phyloP scores from a whole-genome alignment of 2,113 vertebrate species.

The Ondatra zibethicus region DNA sequence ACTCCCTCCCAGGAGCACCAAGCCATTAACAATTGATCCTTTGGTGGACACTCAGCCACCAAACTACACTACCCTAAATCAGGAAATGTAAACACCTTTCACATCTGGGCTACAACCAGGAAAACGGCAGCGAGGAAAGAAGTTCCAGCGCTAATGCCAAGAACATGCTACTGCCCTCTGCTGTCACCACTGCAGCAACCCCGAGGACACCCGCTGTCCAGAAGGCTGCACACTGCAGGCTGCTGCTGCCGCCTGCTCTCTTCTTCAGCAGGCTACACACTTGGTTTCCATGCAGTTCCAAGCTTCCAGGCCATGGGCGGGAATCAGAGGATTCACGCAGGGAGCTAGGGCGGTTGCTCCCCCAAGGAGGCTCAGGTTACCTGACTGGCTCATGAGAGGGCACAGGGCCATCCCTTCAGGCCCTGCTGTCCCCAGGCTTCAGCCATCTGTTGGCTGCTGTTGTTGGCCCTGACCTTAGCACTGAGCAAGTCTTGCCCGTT shows the following conservation, averaged over 20 bases:
- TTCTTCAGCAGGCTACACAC: not conserved
- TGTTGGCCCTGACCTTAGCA: constrained; percentile 8
- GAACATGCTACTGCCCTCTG: not conserved
- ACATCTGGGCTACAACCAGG: not conserved
- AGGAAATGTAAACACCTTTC: not conserved
- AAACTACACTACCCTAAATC: not conserved
- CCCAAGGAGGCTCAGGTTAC: not conserved
- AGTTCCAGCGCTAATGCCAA: not conserved
- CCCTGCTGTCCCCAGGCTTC: not conserved
- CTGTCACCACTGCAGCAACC: not conserved
- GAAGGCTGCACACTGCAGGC: accelerated
- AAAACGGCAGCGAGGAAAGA: not conserved
- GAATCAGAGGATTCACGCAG: not conserved
- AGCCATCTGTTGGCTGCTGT: not conserved
- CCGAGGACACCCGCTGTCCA: not conserved
- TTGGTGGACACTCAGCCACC: not conserved
- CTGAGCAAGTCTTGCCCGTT: not conserved
- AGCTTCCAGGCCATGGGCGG: not conserved
- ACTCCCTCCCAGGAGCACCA: too few relatives aligned
- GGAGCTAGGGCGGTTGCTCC: not conserved
- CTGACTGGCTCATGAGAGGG: not conserved
- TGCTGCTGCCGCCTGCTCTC: not conserved
- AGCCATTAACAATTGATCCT: not conserved
- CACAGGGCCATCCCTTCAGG: not conserved
- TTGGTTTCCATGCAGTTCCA: not conserved